Evolutionary conservation across 2,797 vertebrate genomes (phyloP), one percentile per base, ranked within the genome.

Genomic region (Phalloptychus januarius): DNA sequence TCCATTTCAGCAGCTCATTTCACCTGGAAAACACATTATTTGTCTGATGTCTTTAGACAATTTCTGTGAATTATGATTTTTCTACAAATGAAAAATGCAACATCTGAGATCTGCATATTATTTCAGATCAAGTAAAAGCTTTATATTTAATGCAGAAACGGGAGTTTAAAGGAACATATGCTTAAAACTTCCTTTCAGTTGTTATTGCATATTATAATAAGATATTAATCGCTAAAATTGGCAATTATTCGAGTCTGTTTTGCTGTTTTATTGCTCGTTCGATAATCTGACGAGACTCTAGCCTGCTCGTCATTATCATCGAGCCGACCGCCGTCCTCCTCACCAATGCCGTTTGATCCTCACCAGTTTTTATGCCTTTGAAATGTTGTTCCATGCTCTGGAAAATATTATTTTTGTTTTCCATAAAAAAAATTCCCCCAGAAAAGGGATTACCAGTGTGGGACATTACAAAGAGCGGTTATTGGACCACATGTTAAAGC

Each of bases 401-500:
- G 65, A 71, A 88, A 91, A 92, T 89, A 91, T 90, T 91, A 75
- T 91, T 89, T 89, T 84, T 86, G 78, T 87, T 86, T 90, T 85
- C 50, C 69, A 54, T 61, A 58, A 8, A 25, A 25, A 76, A 80
- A 80, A 87, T 85, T 89, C 79, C 84, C 67, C 48, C 76, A 67
- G 79, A 80, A 85, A 69, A 69, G 71, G 18, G 79, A 81, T 76
- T 73, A 89, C 79, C 76, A 83, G 71, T 7, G 46, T 28, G 23
- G 84, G 81, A 84, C 67, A 58, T 83, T 83, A 46, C 75, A 79
- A 78, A 83, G 87, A 80, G 79, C 83, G 87, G 80, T 92, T 91
- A 93, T 93, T 83, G 89, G 85, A 78, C 88, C 71, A 85, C 88
- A 91, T 94, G 92, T 90, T 93, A 89, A 93, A 92, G 90, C 92